Evolutionary conservation across 2,113 vertebrate genomes (phyloP), one percentile per base, ranked within the genome.

Genomic region (Ranitomeya variabilis): DNA sequence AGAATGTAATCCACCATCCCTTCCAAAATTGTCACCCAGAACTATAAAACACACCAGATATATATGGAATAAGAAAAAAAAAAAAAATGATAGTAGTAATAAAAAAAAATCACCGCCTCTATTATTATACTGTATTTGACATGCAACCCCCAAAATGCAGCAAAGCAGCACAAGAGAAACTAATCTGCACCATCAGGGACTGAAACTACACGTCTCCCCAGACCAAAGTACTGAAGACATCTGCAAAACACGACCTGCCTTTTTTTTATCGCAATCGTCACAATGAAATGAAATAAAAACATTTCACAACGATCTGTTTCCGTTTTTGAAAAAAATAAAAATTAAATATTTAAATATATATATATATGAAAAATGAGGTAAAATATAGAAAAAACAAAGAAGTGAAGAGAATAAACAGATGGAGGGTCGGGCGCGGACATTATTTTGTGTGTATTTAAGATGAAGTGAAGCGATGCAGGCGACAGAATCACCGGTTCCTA

Each of bases 401-500:
- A 21, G 23, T 15, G 37, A 5, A 0, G 6, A 11, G 11, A 10
- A 51, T 19, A 31, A 21, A 31, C 10, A 0, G 16, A 13, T 21
- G 1, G 16, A 18, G 71, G n/a, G 69, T 73, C 23, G 16, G 73
- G 73, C 21, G 73, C 73, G 73, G 37, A 45, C 14, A 21, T 18
- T 16, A 26, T 23, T 45, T 51, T 62, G 16, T 2, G 21, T 66
- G 57, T 81, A 59, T 13, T 26, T 86, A 77, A 77, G 76, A 52
- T 23, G 26, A 78, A 78, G 55, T 78, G 59, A 74, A 60, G 69
- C 74, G 59, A 78, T 78, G 37, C 73, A 45, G 80, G 59, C 37
- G 59, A 7, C 59, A 66, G 59, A 62, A 37, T 64, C 59, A 45
- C 31, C 45, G 26, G 60, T 64, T 82, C 18, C 80, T 62, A 82